These are phyloP conservation scores for Myotis findleyi DNA, from an alignment of 2,797 vertebrate genomes.

Conservation along the genomic window DNA sequence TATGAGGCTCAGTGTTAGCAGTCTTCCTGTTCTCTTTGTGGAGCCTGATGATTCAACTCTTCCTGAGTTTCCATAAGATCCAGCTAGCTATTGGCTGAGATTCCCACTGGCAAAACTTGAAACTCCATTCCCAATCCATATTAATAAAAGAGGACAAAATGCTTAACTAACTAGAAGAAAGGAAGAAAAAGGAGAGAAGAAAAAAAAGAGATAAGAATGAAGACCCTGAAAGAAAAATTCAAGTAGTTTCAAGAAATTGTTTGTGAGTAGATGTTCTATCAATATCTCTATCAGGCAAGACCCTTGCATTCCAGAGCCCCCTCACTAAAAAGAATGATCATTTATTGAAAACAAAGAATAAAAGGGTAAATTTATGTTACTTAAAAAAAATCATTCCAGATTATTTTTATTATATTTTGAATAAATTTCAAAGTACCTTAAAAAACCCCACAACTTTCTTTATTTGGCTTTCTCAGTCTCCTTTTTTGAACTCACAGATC, in stretches of 20 bases:
- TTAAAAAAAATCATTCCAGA: neutral
- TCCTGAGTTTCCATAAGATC: neutral
- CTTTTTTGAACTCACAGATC: neutral
- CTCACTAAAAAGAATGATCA: neutral
- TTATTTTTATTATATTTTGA: neutral
- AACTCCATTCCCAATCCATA: neutral
- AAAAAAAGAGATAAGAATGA: neutral
- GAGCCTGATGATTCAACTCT: neutral
- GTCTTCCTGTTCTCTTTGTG: neutral
- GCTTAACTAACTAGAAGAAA: neutral
- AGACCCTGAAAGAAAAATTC: neutral
- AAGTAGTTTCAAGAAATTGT: neutral
- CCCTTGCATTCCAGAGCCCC: neutral
- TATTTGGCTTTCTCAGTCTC: neutral
- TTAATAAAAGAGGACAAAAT: neutral
- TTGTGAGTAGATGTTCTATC: neutral
- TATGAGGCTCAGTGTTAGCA: neutral
- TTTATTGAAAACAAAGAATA: neutral
- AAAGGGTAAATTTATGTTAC: neutral
- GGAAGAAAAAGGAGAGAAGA: neutral
- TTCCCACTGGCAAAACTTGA: neutral
- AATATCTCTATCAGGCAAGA: neutral
- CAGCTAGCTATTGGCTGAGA: neutral
- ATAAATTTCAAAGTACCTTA: conserved; percentile 15
- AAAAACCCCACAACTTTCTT: neutral